Percentiles rank a stretch among this genome's conserved stretches.
phyloP scores from a whole-genome alignment of 2,797 vertebrate species.

The Remorina albescens region DNA sequence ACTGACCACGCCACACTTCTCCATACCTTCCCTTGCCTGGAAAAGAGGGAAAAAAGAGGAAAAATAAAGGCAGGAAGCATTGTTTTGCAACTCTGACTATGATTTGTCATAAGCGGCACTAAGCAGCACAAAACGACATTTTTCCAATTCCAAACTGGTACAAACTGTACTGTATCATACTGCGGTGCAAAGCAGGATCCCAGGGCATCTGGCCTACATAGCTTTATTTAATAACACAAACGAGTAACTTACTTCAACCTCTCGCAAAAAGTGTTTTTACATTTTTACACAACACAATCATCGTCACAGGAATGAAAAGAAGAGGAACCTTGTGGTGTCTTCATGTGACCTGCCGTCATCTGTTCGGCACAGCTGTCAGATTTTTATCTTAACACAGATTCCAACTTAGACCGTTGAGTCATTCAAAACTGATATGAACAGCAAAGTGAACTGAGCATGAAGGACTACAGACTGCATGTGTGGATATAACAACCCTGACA shows the following conservation, averaged over 20 bases:
- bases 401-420: not conserved
- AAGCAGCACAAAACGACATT: constrained; percentile 10
- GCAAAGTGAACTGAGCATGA: constrained; percentile 5
- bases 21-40: constrained; percentile 98
- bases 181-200: constrained; percentile 32
- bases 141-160: constrained; percentile 29
- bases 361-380: constrained; percentile 17
- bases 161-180: constrained; percentile 8
- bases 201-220: constrained; percentile 38
- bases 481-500: not conserved
- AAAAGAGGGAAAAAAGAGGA: too few species aligned
- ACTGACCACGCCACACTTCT: constrained; percentile 97
- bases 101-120: constrained; percentile 2
- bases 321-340: not conserved
- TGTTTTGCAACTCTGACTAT: not conserved
- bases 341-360: constrained; percentile 7
- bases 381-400: constrained; percentile 4
- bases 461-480: not conserved
- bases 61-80: too few species aligned
- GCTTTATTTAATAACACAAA: constrained; percentile 21
- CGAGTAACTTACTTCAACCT: constrained; percentile 7
- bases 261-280: not conserved
- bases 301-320: not conserved
- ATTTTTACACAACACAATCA: not conserved
- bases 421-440: constrained; percentile 15